A percentile compares a stretch with the other conserved stretches of the same genome.
Evolutionary conservation across 2,113 vertebrate genomes (phyloP).

Genomic region (Balaenoptera acutorostrata): DNA sequence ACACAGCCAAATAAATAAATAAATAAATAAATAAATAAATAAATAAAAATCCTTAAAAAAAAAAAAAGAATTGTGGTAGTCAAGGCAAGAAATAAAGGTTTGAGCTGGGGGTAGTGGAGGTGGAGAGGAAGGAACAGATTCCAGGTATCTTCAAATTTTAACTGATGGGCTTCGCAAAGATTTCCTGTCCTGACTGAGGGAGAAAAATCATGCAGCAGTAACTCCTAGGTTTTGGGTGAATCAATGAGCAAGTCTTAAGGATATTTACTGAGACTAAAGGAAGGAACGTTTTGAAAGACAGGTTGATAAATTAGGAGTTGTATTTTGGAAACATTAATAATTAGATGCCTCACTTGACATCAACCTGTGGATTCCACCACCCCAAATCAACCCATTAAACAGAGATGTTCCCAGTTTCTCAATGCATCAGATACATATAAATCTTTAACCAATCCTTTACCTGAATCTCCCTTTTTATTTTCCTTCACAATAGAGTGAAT

Average conservation of each 20-base stretch:
- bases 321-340: not conserved
- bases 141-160: not conserved
- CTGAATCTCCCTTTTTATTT: not conserved
- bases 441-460: not conserved
- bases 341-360: not conserved
- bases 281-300: not conserved
- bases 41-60: no score
- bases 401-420: not conserved
- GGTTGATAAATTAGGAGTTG: not conserved
- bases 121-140: no score
- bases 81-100: not conserved
- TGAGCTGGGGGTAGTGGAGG: not conserved
- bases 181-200: rapidly evolving
- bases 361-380: not conserved
- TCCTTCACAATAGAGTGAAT: not conserved
- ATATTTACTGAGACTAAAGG: not conserved
- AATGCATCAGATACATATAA: not conserved
- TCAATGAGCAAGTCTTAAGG: not conserved
- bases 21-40: no score
- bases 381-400: not conserved
- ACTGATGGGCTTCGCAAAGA: not conserved
- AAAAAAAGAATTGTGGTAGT: not conserved
- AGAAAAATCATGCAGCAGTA: not conserved
- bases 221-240: not conserved
- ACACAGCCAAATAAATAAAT: no score